Evolutionary conservation across 2,888 invertebrate species (phyloP), one percentile per base, ranked within the genome.

Genomic region (Julus scandinavius): DNA sequence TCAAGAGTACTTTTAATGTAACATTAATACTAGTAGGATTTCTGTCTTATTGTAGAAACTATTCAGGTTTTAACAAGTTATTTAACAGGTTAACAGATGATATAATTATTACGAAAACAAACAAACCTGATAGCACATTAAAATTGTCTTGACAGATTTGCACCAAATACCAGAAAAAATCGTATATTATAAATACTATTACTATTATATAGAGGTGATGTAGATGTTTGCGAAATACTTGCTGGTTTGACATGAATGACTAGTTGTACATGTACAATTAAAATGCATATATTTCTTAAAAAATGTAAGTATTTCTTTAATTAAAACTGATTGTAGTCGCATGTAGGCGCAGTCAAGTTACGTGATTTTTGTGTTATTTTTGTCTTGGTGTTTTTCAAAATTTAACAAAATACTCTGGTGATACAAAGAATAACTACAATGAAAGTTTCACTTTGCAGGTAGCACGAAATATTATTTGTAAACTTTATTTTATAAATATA

Each of bases 1-100:
- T 45, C 40, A 45, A 84, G 84, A 84, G 84, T 84, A 84, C 40
- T 84, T 84, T 84, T 84, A 84, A 84, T 84, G 84, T 84, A 84
- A 45, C 11, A 17, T 63, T 63, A 63, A 45, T 41, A 84, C 41
- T 84, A 84, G 84, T 84, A 84, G 45, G 11, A 84, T 84, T 84
- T 84, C 45, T 84, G 84, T 84, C 84, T 84, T n/a, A 40, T 63
- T 63, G 63, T 63, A 63, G 63, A 20, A 63, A 63, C 63, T 63
- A n/a, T 20, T 1, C n/a, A 63, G 63, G 63, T 63, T 63, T 63
- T 63, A 63, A 63, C 63, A 15, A 63, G 20, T 20, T 20, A 20
- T 63, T 63, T 63, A 63, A n/a, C 63, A 20, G 20, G 20, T 63
- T 63, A 58, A 63, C 63, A 63, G 63, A 63, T 54, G 9, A 9